These are phyloP conservation scores for Hydrophis major DNA, from an alignment of 2,797 vertebrate species.

Conservation along the genomic window DNA sequence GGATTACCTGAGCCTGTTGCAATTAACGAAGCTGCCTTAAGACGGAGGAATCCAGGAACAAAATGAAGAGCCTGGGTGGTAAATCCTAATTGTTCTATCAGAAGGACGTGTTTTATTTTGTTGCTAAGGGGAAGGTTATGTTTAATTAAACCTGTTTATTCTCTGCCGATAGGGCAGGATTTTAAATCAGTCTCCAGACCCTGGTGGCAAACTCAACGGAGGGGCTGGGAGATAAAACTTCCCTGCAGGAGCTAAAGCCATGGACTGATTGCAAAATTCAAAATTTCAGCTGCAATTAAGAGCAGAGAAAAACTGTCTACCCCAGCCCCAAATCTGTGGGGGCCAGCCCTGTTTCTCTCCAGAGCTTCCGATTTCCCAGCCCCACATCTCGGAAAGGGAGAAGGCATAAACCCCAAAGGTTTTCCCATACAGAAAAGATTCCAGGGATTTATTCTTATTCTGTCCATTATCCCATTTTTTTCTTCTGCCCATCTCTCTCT, in stretches of 20 bases:
- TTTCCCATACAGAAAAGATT: not conserved
- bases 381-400: not conserved
- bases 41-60: not conserved
- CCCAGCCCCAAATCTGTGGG: not conserved
- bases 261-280: not conserved
- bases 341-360: not conserved
- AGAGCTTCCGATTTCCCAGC: not conserved
- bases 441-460: not conserved
- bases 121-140: slow-evolving; percentile 54
- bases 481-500: not conserved
- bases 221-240: not conserved
- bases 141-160: slow-evolving; percentile 69
- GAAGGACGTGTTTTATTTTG: slow-evolving; percentile 47
- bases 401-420: not conserved
- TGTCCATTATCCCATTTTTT: not conserved
- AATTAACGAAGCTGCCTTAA: slow-evolving; percentile 30
- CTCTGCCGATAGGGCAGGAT: slow-evolving; percentile 25
- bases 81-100: slow-evolving; percentile 61
- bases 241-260: not conserved
- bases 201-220: accelerated
- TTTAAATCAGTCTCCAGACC: slow-evolving; percentile 41
- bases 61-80: slow-evolving; percentile 17
- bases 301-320: not conserved
- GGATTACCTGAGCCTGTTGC: not conserved
- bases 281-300: not conserved